Percentiles rank a stretch among this genome's conserved stretches.
Conservation (phyloP, 2,113 vertebrate species). For the Lipotes vexillifer region DNA sequence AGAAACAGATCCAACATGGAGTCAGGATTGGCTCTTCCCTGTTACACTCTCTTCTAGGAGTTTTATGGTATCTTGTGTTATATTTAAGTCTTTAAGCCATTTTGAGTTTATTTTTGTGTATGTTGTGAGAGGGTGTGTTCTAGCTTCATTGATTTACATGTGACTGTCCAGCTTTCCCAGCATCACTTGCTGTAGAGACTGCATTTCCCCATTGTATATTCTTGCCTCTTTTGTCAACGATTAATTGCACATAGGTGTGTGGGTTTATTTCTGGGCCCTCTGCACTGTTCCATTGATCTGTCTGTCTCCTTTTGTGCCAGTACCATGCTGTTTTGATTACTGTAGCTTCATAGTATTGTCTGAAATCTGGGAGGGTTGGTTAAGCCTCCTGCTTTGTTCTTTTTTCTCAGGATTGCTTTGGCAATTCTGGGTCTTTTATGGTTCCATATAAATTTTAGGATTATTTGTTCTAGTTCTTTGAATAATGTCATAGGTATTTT, state of each 20-base stretch:
- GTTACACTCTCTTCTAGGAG: not conserved
- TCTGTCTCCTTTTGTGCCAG: not conserved
- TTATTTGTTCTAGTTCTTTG: not conserved
- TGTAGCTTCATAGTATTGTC: not conserved
- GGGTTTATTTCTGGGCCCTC: not conserved
- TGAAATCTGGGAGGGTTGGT: not conserved
- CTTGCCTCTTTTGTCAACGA: too few species aligned
- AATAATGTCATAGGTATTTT: not conserved
- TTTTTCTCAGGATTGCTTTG: not conserved
- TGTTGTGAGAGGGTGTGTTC: too few species aligned
- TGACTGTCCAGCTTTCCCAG: too few species aligned
- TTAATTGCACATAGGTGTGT: not conserved
- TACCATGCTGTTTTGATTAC: not conserved
- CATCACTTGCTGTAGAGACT: too few species aligned
- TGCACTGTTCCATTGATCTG: not conserved
- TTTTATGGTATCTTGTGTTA: not conserved
- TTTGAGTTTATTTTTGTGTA: too few species aligned
- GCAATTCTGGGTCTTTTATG: too few species aligned
- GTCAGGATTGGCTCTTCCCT: too few species aligned
- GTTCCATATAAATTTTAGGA: not conserved
- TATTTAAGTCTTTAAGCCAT: not conserved
- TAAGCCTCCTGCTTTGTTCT: not conserved
- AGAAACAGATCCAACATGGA: too few species aligned
- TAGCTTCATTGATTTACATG: too few species aligned
- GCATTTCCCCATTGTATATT: too few species aligned